Conservation (phyloP, 2,888 invertebrate species). For the Eurytoma adleriae region DNA sequence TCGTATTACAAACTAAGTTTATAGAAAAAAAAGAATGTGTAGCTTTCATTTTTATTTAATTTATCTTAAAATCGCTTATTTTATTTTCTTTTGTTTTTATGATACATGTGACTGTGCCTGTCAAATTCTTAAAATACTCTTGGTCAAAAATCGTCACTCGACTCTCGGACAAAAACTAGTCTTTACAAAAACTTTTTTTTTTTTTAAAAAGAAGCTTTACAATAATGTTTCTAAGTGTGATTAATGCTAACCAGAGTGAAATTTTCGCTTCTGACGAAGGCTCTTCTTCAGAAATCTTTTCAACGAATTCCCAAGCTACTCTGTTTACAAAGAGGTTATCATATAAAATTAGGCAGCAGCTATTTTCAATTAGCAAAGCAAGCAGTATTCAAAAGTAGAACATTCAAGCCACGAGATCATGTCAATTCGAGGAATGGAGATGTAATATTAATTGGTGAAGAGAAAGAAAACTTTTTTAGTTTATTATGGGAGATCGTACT, state of each 20-base stretch:
- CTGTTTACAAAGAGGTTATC: slow-evolving; percentile 35
- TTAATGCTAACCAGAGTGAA: slow-evolving; percentile 23
- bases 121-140: slow-evolving; percentile 4
- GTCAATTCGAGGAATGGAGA: not conserved
- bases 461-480: slow-evolving; percentile 45
- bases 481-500: slow-evolving; percentile 49
- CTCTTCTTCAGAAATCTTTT: slow-evolving; percentile 10
- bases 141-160: not conserved
- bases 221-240: slow-evolving; percentile 20
- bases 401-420: not conserved
- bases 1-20: slow-evolving; percentile 53
- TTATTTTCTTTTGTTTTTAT: slow-evolving; percentile 27
- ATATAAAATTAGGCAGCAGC: slow-evolving; percentile 10
- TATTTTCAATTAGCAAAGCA: slow-evolving; percentile 23
- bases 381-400: slow-evolving; percentile 5
- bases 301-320: slow-evolving; percentile 22
- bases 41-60: slow-evolving; percentile 13
- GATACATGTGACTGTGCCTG: not conserved
- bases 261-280: slow-evolving; percentile 26
- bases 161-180: not conserved
- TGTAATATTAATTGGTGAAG: not conserved
- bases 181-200: not conserved
- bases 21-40: slow-evolving; percentile 44
- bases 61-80: slow-evolving; percentile 19
- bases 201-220: not conserved